Evolutionary conservation across 2,797 vertebrate genomes (phyloP), one percentile per base, ranked within the genome.

Genomic region (Sebastolobus alascanus): DNA sequence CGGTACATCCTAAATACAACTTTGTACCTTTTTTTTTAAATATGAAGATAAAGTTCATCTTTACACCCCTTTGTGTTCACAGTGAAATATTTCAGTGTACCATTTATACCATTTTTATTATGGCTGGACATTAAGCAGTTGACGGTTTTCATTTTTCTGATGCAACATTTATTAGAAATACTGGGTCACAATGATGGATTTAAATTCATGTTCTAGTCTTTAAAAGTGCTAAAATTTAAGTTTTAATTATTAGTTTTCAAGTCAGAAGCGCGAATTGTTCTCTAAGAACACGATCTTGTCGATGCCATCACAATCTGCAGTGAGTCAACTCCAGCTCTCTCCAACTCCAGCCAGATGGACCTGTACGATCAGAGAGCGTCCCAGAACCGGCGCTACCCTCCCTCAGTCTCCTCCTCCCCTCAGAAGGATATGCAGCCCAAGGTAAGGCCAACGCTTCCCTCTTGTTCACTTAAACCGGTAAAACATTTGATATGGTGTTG

Each of bases 371-470:
- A 98, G 96, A 97, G 98, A 95, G 94, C 97, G 25, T 93, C 96
- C 73, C 98, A 99, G 94, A 96, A 97, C 0, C 95, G 97, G 35
- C 96, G 97, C 68, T 99, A 99, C 91, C 97, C 98, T 29, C 96
- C 97, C 68, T 97, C 97, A 0, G 96, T 97, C 84, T 97, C 97
- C 35, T 97, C 97, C 27, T 99, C 98, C 0, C 98, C 98, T 75
- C 98, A 99, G 94, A 99, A 99, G 90, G 98, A 99, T 80, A 94
- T 98, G 94, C 96, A 97, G 95, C 94, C 97, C 88, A 99, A 99
- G 96, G 98, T 99, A 89, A 84, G 90, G 13, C 16, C 11, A 64
- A 22, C 16, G 31, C 25, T 52, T 74, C 33, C 35, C 11, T 54
- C 20, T n/a, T 79, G 60, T 71, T 68, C 7, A 50, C 2, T 80